Conservation (phyloP, 2,113 vertebrate genomes). For the Polypterus senegalus region DNA sequence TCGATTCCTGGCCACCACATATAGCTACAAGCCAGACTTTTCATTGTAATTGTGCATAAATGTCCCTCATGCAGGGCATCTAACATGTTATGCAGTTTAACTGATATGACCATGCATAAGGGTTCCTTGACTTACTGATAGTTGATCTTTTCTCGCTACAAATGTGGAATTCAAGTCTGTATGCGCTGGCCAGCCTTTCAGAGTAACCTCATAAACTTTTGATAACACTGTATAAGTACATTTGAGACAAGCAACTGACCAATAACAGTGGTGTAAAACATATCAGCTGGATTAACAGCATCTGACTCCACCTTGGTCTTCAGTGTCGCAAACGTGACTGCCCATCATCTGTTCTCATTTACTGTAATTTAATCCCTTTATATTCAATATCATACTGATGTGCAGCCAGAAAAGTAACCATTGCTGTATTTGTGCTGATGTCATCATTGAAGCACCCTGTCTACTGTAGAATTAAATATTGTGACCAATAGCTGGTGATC, state of each 20-base stretch:
- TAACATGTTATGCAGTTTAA: conserved; percentile 3
- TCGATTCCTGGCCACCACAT: conserved; percentile 14
- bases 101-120: conserved; percentile 8
- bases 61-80: conserved; percentile 9
- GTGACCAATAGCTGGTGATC: background rate
- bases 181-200: background rate
- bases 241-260: background rate
- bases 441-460: background rate
- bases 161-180: background rate
- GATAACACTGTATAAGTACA: background rate
- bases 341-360: background rate
- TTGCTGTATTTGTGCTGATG: background rate
- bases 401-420: background rate
- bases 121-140: background rate
- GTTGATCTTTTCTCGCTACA: conserved; percentile 2
- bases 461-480: background rate
- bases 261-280: background rate
- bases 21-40: conserved; percentile 1
- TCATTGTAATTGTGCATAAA: conserved; percentile 8
- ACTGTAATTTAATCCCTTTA: background rate
- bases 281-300: background rate
- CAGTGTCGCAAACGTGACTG: background rate
- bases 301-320: background rate
- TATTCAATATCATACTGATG: background rate
- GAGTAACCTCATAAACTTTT: background rate